Conservation (phyloP, 1,140 invertebrate genomes). For the Drosophila ananassae region DNA sequence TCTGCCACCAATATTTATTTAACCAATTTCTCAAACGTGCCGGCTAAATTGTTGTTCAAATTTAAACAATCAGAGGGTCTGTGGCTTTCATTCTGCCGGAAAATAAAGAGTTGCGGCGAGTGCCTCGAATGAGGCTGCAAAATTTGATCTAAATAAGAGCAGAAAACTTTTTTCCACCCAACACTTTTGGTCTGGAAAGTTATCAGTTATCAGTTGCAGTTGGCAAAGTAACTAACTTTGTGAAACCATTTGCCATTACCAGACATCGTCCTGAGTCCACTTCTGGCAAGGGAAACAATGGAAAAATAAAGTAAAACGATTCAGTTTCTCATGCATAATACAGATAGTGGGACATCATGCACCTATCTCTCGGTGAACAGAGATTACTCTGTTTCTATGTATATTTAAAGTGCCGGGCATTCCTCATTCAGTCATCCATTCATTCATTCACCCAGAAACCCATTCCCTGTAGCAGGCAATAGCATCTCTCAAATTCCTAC, state of each 20-base stretch:
- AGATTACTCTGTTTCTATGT: slow-evolving; percentile 51
- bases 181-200: slow-evolving; percentile 44
- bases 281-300: slow-evolving; percentile 1
- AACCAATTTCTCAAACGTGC: background rate
- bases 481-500: slow-evolving; percentile 13
- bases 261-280: slow-evolving; percentile 20
- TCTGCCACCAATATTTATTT: background rate
- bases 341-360: slow-evolving; percentile 41
- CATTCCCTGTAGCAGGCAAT: background rate
- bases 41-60: slow-evolving; percentile 2
- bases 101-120: slow-evolving; percentile 47
- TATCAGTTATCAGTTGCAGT: slow-evolving; percentile 53
- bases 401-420: slow-evolving; percentile 14
- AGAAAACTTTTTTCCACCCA: slow-evolving; percentile 45
- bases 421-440: slow-evolving; percentile 19
- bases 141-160: slow-evolving; percentile 54
- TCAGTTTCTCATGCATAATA: slow-evolving; percentile 70
- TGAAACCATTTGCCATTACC: slow-evolving; percentile 56
- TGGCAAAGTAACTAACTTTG: slow-evolving; percentile 26
- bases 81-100: slow-evolving; percentile 1
- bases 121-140: slow-evolving; percentile 45
- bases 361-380: slow-evolving; percentile 58
- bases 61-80: slow-evolving; percentile 11
- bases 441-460: background rate
- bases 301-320: slow-evolving; percentile 40